A percentile compares a stretch with the other conserved stretches of the same genome.
These are phyloP conservation scores for Myoxocephalus aenaeus DNA, from an alignment of 2,797 vertebrate species.

Conservation along the genomic window DNA sequence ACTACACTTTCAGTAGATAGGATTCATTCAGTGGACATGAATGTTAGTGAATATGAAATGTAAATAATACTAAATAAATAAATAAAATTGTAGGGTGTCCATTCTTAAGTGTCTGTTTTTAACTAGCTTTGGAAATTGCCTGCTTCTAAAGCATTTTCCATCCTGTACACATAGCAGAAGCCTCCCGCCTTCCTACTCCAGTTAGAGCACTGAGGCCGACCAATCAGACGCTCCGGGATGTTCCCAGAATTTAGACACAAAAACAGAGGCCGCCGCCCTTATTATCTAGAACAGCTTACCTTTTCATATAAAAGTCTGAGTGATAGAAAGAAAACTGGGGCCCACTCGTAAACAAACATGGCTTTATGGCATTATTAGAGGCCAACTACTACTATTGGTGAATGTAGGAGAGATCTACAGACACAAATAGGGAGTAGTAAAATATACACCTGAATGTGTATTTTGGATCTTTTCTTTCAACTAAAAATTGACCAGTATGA, in stretches of 20 bases:
- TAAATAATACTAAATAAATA: neutral
- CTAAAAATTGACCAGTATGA: too few relatives aligned
- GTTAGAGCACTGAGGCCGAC: neutral
- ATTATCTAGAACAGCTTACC: neutral
- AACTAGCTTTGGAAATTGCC: neutral
- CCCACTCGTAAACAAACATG: neutral
- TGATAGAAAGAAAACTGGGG: neutral
- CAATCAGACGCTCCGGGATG: neutral
- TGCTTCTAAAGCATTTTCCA: neutral
- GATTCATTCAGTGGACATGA: neutral
- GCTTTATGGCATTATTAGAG: too few relatives aligned
- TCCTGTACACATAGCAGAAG: neutral
- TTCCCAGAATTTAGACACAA: neutral
- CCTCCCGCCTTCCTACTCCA: neutral
- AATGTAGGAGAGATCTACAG: too few relatives aligned
- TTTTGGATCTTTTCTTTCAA: too few relatives aligned
- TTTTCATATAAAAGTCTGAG: neutral
- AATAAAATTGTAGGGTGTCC: neutral
- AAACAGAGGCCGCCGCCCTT: neutral
- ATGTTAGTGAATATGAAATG: neutral
- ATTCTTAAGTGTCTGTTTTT: neutral
- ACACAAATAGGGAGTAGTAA: neutral
- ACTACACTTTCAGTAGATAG: neutral
- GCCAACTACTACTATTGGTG: too few relatives aligned
- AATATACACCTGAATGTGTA: neutral